phyloP scores from a whole-genome alignment of 2,113 vertebrate genomes.

The Poecilia latipinna region DNA sequence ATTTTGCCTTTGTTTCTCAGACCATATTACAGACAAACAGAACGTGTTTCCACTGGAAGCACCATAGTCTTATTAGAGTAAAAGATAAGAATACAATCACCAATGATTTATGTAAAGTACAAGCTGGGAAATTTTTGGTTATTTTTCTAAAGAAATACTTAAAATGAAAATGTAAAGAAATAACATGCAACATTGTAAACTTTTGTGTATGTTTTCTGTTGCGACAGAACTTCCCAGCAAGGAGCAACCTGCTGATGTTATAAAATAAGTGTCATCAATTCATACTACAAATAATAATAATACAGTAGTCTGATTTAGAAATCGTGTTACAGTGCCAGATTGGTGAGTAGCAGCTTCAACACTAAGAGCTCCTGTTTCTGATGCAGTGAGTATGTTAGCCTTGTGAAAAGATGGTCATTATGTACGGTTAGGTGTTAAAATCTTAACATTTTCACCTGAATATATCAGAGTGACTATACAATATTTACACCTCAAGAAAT shows the following conservation, averaged over 20 bases:
- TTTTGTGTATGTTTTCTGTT: not conserved
- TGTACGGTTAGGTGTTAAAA: not conserved
- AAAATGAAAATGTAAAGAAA: not conserved
- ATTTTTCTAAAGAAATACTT: not conserved
- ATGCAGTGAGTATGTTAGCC: constrained; percentile 31
- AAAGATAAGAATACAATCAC: not conserved
- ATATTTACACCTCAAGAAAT: not conserved
- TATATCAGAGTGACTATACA: not conserved
- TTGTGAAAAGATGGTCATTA: constrained; percentile 42
- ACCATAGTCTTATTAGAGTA: not conserved
- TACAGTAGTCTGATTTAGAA: constrained; percentile 1
- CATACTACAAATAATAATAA: not conserved
- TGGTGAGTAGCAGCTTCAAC: constrained; percentile 40
- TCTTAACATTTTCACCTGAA: not conserved
- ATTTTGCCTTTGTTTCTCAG: constrained; percentile 9
- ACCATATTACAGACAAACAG: not conserved
- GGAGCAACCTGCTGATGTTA: constrained; percentile 16
- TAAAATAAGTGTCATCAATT: not conserved
- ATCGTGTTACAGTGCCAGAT: constrained; percentile 51
- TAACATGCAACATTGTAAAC: not conserved
- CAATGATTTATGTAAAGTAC: not conserved
- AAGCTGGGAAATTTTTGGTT: not conserved
- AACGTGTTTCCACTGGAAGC: not conserved
- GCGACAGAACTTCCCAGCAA: not conserved
- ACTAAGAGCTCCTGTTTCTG: constrained; percentile 50